Evolutionary conservation across 2,888 invertebrate species (phyloP), one percentile per base, ranked within the genome.

Genomic region (Diaphora mendica): DNA sequence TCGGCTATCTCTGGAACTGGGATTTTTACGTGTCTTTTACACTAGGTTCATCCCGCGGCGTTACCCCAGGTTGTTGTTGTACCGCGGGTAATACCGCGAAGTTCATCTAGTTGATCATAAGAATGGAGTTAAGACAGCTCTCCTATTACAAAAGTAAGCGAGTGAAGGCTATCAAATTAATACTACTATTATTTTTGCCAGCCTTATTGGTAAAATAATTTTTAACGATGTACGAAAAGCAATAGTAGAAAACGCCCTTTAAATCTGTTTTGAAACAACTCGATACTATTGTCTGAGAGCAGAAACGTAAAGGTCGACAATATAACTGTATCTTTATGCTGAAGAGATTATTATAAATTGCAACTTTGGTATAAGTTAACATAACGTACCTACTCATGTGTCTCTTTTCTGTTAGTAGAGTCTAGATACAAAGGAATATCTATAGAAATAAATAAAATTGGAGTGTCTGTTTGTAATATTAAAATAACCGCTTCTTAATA

Each of bases 251-350:
- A 35, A 35, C 11, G 88, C 86, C 86, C 80, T 75, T 74, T 86
- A 84, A 86, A 87, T 80, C 83, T 83, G 85, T 86, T 87, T 83
- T 80, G 17, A 85, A 85, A 90, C 87, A 91, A 91, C 89, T 88
- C 86, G 87, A 91, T 89, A 90, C 89, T 86, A 88, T 89, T 88
- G 90, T 89, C 88, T 88, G 88, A 85, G 86, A 84, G 83, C 79
- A 83, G 80, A 84, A 84, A 72, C 70, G 71, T 70, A 15, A 62
- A 30, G 2, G 30, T 71, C 48, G 13, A 30, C 74, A 72, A 74
- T 74, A 75, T 71, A 80, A 73, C 71, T 74, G 77, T 84, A 77
- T 75, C 77, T 44, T 68, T 69, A 7, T 11, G 11, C 23, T 30
- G 55, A 17, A 51, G 1, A 30, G 20, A 15, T 30, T 42, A 23